Conservation (phyloP, 2,113 vertebrate species). For the Mustela nigripes region DNA sequence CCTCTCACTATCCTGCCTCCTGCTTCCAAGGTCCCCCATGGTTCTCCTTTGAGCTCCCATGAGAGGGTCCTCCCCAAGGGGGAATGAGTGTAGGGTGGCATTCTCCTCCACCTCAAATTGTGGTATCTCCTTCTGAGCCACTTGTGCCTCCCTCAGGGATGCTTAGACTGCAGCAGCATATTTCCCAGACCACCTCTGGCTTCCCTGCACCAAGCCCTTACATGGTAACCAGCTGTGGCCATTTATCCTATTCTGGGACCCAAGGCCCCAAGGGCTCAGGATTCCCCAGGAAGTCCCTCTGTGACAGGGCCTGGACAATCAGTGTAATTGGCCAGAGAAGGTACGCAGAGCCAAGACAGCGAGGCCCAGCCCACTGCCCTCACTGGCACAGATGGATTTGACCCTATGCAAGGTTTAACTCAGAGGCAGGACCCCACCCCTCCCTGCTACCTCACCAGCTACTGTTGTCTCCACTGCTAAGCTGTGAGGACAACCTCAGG, state of each 20-base stretch:
- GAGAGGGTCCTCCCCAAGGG: not conserved
- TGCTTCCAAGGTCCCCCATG: not conserved
- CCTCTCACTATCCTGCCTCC: not conserved
- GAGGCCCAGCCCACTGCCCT: not conserved
- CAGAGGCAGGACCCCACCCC: not conserved
- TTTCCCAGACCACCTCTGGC: not conserved
- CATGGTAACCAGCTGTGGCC: not conserved
- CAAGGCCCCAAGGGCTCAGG: not conserved
- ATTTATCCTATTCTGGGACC: not conserved
- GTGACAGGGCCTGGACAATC: not conserved
- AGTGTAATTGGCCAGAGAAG: accelerated
- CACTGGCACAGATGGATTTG: not conserved
- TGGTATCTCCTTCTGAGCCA: not conserved
- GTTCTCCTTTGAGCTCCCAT: not conserved
- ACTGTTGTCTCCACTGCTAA: not conserved
- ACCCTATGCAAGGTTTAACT: not conserved
- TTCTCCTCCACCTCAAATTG: not conserved
- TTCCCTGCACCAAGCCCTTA: too few relatives aligned
- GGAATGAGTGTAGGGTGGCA: not conserved
- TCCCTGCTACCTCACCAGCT: not conserved
- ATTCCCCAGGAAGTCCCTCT: not conserved
- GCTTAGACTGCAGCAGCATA: not conserved
- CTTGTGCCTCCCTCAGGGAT: not conserved
- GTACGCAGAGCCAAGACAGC: not conserved
- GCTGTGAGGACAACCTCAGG: too few relatives aligned